Evolutionary conservation across 2,888 invertebrate genomes (phyloP).

Genomic region (Acronicta aceris): DNA sequence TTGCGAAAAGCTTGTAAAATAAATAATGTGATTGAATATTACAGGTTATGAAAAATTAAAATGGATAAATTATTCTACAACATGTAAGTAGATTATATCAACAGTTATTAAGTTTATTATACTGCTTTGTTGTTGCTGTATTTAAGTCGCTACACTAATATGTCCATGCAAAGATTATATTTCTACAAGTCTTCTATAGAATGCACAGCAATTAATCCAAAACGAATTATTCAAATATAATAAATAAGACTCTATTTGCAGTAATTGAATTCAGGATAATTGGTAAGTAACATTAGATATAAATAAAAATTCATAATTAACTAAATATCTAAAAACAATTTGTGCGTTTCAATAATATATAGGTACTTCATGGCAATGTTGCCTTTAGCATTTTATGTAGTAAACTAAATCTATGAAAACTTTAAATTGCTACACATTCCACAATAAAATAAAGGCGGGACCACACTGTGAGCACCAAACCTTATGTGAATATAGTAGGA

Average conservation of each 20-base stretch:
- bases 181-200: conserved; percentile 19
- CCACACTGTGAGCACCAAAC: conserved; percentile 13
- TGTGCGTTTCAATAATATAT: conserved; percentile 38
- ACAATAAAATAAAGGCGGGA: conserved; percentile 16
- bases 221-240: conserved; percentile 25
- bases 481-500: conserved; percentile 6
- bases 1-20: conserved; percentile 28
- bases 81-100: conserved; percentile 11
- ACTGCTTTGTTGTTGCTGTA: neutral
- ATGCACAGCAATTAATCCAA: conserved; percentile 22
- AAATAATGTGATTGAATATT: conserved; percentile 48
- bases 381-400: too few relatives aligned
- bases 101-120: conserved; percentile 7
- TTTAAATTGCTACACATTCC: conserved; percentile 23
- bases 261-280: conserved; percentile 44
- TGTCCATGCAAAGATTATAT: neutral
- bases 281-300: conserved; percentile 36
- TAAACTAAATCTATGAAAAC: conserved; percentile 40
- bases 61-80: conserved; percentile 24
- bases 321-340: conserved; percentile 47
- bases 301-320: conserved; percentile 31
- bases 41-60: conserved; percentile 27
- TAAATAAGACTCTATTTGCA: conserved; percentile 35
- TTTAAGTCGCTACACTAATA: conserved; percentile 1
- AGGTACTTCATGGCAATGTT: conserved; percentile 45